Evolutionary conservation across 1,140 invertebrate species (phyloP).

Genomic region (Ptiloglossa arizonensis): DNA sequence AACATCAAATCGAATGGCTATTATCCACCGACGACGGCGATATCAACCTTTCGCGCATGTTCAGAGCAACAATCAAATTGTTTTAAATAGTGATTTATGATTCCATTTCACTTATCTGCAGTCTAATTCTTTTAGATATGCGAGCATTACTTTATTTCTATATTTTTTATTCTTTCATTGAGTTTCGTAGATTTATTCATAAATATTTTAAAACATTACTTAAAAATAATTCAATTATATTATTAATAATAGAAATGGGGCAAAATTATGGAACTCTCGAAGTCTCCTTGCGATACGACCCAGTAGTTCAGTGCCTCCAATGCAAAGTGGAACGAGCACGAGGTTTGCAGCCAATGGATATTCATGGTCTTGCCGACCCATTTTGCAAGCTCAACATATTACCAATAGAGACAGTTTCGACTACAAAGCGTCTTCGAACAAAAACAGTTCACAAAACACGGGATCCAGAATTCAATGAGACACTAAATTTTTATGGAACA

Average conservation of each 20-base stretch:
- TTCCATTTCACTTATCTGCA: too few species aligned
- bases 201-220: not conserved
- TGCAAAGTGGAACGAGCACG: constrained; percentile 89
- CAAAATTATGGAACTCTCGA: constrained; percentile 85
- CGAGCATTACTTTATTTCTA: too few species aligned
- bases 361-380: constrained; percentile 94
- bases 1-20: too few species aligned
- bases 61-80: too few species aligned
- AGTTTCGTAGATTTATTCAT: too few species aligned
- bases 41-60: too few species aligned
- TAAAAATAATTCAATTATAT: not conserved
- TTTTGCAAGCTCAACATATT: constrained; percentile 94
- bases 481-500: constrained; percentile 94
- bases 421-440: constrained; percentile 90
- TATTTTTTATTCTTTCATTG: too few species aligned
- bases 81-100: too few species aligned
- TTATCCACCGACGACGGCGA: too few species aligned
- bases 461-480: constrained; percentile 97
- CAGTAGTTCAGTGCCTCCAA: constrained; percentile 88
- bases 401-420: constrained; percentile 85
- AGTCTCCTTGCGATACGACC: constrained; percentile 90
- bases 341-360: constrained; percentile 92
- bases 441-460: constrained; percentile 95
- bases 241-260: constrained; percentile 49
- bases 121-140: too few species aligned